Percentiles rank a stretch among this genome's conserved stretches.
phyloP scores from a whole-genome alignment of 2,888 invertebrate species.

The Sipha maydis region DNA sequence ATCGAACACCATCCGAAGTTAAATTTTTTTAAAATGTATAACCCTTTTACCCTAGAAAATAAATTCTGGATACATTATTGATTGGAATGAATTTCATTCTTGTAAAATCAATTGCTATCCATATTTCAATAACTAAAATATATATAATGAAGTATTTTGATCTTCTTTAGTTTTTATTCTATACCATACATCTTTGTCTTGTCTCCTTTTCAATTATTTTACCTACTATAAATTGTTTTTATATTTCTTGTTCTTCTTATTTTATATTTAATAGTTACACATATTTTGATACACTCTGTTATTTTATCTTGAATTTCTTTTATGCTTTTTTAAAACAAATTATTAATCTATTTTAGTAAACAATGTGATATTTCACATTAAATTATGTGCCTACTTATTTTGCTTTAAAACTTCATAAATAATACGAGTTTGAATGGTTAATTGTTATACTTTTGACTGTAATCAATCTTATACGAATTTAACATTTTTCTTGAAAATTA shows the following conservation, averaged over 20 bases:
- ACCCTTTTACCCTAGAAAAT: too few species aligned
- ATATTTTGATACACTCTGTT: background rate
- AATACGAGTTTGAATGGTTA: too few species aligned
- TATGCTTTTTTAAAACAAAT: background rate
- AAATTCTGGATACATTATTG: too few species aligned
- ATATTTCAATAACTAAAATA: background rate
- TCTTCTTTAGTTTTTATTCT: background rate
- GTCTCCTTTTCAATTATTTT: background rate
- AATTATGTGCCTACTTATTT: background rate
- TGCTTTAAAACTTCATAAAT: background rate
- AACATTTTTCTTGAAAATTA: too few species aligned
- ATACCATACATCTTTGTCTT: background rate
- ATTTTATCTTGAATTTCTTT: background rate
- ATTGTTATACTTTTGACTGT: background rate
- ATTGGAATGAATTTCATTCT: too few species aligned
- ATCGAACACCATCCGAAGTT: too few species aligned
- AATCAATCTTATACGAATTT: background rate
- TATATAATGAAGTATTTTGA: background rate
- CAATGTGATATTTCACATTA: background rate
- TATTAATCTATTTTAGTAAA: background rate
- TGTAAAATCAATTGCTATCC: background rate
- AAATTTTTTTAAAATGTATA: too few species aligned
- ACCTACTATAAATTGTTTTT: background rate
- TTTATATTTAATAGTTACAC: background rate
- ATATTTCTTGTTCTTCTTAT: too few species aligned